Percentiles rank a stretch among this genome's conserved stretches.
phyloP scores from a whole-genome alignment of 2,113 vertebrate genomes.

The Gymnobelideus leadbeateri region DNA sequence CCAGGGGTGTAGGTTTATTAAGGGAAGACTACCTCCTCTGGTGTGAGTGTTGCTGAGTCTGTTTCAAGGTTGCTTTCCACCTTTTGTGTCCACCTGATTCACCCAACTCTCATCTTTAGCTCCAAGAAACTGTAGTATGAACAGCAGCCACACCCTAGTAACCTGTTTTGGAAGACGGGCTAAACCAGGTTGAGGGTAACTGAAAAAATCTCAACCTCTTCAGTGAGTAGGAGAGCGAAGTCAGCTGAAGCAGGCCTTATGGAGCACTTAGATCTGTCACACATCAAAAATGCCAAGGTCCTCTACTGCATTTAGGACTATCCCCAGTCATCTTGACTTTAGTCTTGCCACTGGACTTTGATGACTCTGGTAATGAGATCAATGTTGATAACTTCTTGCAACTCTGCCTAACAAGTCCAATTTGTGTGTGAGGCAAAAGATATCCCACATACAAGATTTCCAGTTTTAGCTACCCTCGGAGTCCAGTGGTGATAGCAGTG shows the following conservation, averaged over 20 bases:
- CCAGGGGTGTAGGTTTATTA: not conserved
- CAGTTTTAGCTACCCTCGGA: not conserved
- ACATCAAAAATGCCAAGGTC: too few species aligned
- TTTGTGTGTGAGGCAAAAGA: not conserved
- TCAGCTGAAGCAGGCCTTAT: not conserved
- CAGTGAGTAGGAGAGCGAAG: not conserved
- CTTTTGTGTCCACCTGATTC: not conserved
- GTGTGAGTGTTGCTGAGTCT: not conserved
- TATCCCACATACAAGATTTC: not conserved
- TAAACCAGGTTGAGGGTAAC: not conserved
- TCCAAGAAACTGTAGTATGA: not conserved
- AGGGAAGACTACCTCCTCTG: not conserved
- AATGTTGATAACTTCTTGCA: not conserved
- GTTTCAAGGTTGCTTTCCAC: not conserved
- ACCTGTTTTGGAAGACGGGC: not conserved
- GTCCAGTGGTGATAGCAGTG: not conserved
- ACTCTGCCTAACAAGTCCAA: not conserved
- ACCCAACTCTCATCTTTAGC: not conserved
- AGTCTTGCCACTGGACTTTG: not conserved
- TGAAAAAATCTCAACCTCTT: not conserved
- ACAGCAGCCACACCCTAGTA: not conserved
- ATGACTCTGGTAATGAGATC: not conserved
- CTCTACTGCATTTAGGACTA: not conserved
- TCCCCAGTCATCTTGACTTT: not conserved
- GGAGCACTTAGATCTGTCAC: not conserved